Conservation (phyloP, 2,888 invertebrate species). For the Tenthredo livida region DNA sequence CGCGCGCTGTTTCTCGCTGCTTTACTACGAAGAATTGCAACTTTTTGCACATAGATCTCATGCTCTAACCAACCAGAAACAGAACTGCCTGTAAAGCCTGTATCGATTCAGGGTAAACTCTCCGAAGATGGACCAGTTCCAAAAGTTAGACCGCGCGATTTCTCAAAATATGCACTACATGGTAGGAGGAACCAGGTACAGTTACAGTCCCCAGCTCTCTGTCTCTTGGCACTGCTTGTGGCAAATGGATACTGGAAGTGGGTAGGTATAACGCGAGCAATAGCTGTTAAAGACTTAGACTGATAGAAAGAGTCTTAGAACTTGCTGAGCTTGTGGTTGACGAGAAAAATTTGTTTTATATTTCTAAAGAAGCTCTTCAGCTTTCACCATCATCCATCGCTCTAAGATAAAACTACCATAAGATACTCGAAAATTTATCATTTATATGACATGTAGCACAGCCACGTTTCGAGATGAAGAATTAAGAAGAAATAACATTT, state of each 20-base stretch:
- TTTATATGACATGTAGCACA: background rate
- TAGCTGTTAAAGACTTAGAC: too few relatives aligned
- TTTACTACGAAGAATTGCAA: background rate
- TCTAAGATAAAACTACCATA: background rate
- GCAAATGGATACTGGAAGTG: too few relatives aligned
- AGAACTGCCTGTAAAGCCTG: background rate
- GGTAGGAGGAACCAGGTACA: too few relatives aligned
- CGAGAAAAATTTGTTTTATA: too few relatives aligned
- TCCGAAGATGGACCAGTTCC: constrained; percentile 3
- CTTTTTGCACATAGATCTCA: background rate
- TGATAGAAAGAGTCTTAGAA: too few relatives aligned
- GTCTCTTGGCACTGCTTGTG: too few relatives aligned
- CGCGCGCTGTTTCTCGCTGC: background rate
- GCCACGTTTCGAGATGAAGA: background rate
- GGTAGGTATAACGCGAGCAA: too few relatives aligned
- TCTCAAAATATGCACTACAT: background rate
- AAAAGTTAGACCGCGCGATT: background rate
- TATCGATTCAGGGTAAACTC: background rate
- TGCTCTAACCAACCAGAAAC: background rate
- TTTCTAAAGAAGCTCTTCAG: too few relatives aligned
- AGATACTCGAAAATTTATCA: constrained; percentile 19
- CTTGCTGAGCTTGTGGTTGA: too few relatives aligned
- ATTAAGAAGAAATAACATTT: background rate
- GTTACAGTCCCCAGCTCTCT: too few relatives aligned
- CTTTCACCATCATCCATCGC: too few relatives aligned